Evolutionary conservation across 1,140 invertebrate species (phyloP), one percentile per base, ranked within the genome.

Genomic region (Heliothis subflexa): DNA sequence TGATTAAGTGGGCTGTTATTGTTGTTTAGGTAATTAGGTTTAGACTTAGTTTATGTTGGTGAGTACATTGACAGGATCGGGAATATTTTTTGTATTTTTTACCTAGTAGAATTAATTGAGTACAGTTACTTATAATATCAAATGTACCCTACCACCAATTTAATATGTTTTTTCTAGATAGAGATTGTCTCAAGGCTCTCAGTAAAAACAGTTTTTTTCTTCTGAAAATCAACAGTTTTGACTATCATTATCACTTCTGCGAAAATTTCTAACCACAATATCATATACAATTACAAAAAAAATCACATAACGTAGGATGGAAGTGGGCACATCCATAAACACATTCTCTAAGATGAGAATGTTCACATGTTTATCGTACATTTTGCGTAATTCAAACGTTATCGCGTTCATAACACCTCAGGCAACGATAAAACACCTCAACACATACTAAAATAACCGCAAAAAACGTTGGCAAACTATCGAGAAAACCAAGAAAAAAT

Each of bases 401-500:
- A 64, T 45, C n/a, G 33, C n/a, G 10, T 33, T 10, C 28, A 64
- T 12, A 64, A 45, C 5, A n/a, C 61, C 61, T 64, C 28, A 68
- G 64, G 40, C 25, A 25, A 25, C 50, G 28, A 70, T 70, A 70
- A 70, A 70, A 70, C 25, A 70, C 28, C 11, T 68, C 45, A 50
- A 45, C 64, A 68, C 47, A 28, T 54, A 47, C 25, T 45, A 25
- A 70, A 7, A 54, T 28, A 70, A 70, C 47, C 49, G 49, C 47
- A 70, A 70, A 70, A 54, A 9, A 54, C 28, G 49, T 54, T 54
- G 28, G 49, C 47, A 52, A 52, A 70, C 66, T 70, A 70, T 70
- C 45, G 25, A 40, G 14, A 66, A 76, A 57, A 80, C 47, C 61
- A 61, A 45, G 14, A 21, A 21, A 73, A 71, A 49, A 59, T 64